Conservation (phyloP, 1,140 invertebrate species). For the Telenomus remus region DNA sequence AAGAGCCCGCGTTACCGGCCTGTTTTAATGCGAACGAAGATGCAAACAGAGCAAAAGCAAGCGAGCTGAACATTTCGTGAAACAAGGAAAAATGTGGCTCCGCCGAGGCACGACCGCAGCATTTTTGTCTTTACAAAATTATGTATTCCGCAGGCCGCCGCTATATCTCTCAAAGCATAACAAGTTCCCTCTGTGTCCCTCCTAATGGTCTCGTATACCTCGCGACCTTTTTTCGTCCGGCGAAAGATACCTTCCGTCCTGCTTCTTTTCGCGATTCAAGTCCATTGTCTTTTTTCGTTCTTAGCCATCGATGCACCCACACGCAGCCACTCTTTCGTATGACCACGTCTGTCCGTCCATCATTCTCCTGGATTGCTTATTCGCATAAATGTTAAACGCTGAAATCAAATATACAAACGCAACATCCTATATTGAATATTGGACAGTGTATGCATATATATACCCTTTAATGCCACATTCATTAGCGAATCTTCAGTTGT, state of each 20-base stretch:
- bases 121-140: slow-evolving; percentile 77
- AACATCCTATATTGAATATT: slow-evolving; percentile 56
- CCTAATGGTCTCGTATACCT: slow-evolving; percentile 31
- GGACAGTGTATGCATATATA: slow-evolving; percentile 52
- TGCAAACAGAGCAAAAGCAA: slow-evolving; percentile 58
- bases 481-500: slow-evolving; percentile 54
- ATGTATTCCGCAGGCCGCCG: slow-evolving; percentile 75
- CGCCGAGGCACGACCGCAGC: slow-evolving; percentile 73
- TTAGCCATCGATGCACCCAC: slow-evolving; percentile 50
- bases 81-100: slow-evolving; percentile 76
- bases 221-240: slow-evolving; percentile 54
- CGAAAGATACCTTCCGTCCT: slow-evolving; percentile 55
- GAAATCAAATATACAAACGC: slow-evolving; percentile 57
- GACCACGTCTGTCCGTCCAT: slow-evolving; percentile 62
- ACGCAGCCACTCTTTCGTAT: slow-evolving; percentile 47
- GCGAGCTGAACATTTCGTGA: slow-evolving; percentile 73
- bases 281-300: slow-evolving; percentile 25
- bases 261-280: slow-evolving; percentile 17
- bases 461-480: slow-evolving; percentile 53
- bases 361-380: slow-evolving; percentile 59
- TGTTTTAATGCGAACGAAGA: slow-evolving; percentile 45
- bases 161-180: slow-evolving; percentile 77
- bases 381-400: slow-evolving; percentile 53
- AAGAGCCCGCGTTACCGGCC: slow-evolving; percentile 32
- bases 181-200: slow-evolving; percentile 72